Conservation (phyloP, 2,888 invertebrate genomes). For the Lycaena phlaeas region DNA sequence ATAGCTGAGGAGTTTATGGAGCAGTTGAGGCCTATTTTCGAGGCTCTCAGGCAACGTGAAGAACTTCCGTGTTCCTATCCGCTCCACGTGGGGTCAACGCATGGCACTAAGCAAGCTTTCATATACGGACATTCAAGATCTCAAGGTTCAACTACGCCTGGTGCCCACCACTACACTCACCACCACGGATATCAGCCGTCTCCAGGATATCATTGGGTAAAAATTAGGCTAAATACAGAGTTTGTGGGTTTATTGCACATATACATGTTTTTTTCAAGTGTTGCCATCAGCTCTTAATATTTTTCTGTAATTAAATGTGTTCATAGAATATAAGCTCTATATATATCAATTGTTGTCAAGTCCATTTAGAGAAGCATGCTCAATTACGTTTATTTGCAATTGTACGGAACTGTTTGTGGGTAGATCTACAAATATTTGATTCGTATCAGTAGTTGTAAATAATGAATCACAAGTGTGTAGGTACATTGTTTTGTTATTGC, state of each 20-base stretch:
- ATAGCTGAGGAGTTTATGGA: conserved; percentile 95
- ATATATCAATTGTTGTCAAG: conserved; percentile 20
- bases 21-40: conserved; percentile 96
- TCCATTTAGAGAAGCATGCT: conserved; percentile 49
- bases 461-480: too few relatives aligned
- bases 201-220: conserved; percentile 85
- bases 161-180: conserved; percentile 76
- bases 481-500: conserved; percentile 1
- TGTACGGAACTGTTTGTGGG: not conserved
- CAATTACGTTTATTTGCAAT: conserved; percentile 12
- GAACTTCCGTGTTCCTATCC: conserved; percentile 93
- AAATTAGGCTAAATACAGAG: conserved; percentile 47
- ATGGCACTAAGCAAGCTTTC: conserved; percentile 74
- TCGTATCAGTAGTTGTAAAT: too few relatives aligned
- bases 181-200: conserved; percentile 81
- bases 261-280: conserved; percentile 28
- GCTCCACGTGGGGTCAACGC: conserved; percentile 84
- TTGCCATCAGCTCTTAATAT: conserved; percentile 36
- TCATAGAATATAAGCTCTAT: conserved; percentile 3
- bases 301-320: conserved; percentile 41
- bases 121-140: conserved; percentile 76
- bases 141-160: conserved; percentile 76
- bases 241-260: conserved; percentile 10
- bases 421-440: not conserved
- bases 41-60: conserved; percentile 91